These are phyloP conservation scores for Alcedo atthis DNA, from an alignment of 2,797 vertebrate species.

Conservation along the genomic window DNA sequence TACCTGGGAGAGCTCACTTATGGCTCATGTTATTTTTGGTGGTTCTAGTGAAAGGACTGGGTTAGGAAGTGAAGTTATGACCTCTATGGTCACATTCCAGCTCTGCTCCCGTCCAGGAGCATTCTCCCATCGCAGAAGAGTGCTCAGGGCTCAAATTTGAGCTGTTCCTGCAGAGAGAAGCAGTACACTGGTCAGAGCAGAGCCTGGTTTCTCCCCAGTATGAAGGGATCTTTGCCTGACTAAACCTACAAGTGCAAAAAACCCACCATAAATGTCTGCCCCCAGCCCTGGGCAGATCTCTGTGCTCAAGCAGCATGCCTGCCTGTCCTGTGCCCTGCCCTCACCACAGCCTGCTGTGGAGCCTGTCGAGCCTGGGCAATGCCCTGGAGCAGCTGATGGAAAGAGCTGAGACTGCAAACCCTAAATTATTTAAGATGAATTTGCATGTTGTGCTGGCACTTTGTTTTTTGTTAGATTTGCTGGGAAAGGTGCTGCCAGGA, in stretches of 20 bases:
- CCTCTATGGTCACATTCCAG: not conserved
- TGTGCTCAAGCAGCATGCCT: not conserved
- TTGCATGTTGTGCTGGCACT: not conserved
- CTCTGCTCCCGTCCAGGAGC: not conserved
- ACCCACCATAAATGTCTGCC: not conserved
- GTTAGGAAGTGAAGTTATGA: not conserved
- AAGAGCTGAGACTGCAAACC: not conserved
- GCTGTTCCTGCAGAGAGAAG: not conserved
- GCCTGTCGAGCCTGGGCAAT: accelerated
- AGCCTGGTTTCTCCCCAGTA: not conserved
- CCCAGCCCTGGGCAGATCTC: not conserved
- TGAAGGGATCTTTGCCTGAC: not conserved
- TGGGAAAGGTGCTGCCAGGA: not conserved
- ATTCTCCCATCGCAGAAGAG: not conserved
- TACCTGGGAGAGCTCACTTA: accelerated
- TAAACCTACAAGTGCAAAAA: not conserved
- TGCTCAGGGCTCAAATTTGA: not conserved
- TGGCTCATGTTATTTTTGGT: not conserved
- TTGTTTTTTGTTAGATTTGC: not conserved
- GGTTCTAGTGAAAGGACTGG: not conserved
- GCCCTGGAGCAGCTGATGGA: not conserved
- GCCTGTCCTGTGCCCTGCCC: not conserved
- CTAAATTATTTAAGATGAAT: not conserved
- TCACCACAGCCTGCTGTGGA: not conserved
- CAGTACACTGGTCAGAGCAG: not conserved